Evolutionary conservation across 2,797 vertebrate genomes (phyloP), one percentile per base, ranked within the genome.

Genomic region (Anolis apletophallus): DNA sequence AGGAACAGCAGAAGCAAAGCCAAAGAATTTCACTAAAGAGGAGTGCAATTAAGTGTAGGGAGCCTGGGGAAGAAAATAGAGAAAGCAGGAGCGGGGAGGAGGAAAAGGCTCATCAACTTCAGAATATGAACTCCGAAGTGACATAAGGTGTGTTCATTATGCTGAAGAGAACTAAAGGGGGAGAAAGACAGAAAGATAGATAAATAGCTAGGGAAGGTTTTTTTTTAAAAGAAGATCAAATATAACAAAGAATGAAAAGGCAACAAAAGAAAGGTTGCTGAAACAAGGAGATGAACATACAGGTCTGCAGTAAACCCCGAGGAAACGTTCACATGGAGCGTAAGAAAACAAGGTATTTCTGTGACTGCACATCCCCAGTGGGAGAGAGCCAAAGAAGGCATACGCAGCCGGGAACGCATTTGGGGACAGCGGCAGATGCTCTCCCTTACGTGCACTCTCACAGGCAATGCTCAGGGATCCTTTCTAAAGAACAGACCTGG

Each of bases 41-140:
- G 85, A 88, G 83, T 72, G 91, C 86, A 91, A 88, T 91, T 93
- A 93, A 85, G 81, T 85, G 83, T 93, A 93, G 73, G 87, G 81
- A 93, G 80, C 77, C 84, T 93, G 86, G 73, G 83, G 71, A 93
- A 88, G 36, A 17, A 73, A 46, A 46, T 7, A 8, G 69, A 17
- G 32, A 89, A 87, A 40, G 54, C 5, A 19, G 54, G 11, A 89
- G 88, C 29, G 50, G 29, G 11, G 69, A 72, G 68, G 19, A 36
- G 69, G 55, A 87, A 88, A 88, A 29, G 9, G 59, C 26, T 90
- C 79, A 57, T 85, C 77, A 80, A 32, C 77, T 80, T n/a, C 79
- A 8, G 21, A 0, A 2, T 36, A 81, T 84, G 23, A 90, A 77
- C 74, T 74, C 29, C 50, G 76, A 91, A 72, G 90, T 54, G 59